phyloP scores from a whole-genome alignment of 2,113 vertebrate species.

The Engraulis encrasicolus region DNA sequence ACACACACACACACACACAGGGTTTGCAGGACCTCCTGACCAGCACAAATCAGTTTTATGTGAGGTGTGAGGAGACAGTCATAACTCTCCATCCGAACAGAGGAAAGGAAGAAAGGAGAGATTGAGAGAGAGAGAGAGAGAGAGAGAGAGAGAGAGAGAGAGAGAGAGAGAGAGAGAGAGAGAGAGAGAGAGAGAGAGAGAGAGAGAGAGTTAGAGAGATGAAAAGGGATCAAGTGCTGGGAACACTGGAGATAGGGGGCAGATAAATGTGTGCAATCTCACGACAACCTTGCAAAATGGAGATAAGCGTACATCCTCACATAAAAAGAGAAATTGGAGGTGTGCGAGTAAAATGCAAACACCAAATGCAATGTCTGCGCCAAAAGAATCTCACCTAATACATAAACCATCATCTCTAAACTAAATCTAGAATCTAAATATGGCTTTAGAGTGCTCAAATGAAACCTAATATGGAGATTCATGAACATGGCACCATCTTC shows the following conservation, averaged over 20 bases:
- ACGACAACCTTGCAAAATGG: neutral
- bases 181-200: neutral
- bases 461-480: too few species aligned
- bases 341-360: neutral
- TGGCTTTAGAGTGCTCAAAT: too few species aligned
- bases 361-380: neutral
- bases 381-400: neutral
- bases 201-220: neutral
- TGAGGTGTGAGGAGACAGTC: constrained; percentile 10
- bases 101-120: neutral
- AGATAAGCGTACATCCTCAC: neutral
- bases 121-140: too few species aligned
- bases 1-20: constrained; percentile 19
- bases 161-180: neutral
- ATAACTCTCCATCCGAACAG: constrained; percentile 18
- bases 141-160: neutral
- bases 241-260: neutral
- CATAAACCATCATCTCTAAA: too few species aligned
- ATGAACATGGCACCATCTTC: too few species aligned
- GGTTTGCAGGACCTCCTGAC: neutral
- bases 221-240: neutral
- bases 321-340: neutral
- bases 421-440: too few species aligned
- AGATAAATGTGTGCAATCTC: neutral
- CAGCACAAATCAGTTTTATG: constrained; percentile 41